Evolutionary conservation across 2,888 invertebrate genomes (phyloP).

Genomic region (Chrysolina oricalcia): DNA sequence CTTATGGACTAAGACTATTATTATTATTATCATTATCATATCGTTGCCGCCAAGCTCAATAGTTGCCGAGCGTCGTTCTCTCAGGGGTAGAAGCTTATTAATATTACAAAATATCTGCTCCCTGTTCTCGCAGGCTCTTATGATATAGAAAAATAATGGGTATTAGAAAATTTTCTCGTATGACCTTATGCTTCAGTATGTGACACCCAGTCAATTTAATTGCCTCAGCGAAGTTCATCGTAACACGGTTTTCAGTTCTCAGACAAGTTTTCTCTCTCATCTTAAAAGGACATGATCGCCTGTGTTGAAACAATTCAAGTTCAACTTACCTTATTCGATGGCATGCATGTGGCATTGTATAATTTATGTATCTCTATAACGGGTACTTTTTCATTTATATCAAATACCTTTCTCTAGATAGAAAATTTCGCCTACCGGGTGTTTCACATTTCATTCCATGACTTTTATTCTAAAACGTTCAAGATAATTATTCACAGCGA

Average conservation of each 20-base stretch:
- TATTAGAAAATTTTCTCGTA: no score
- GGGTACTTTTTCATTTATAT: constrained; percentile 5
- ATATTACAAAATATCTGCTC: no score
- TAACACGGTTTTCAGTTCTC: constrained; percentile 12
- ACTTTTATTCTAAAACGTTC: no score
- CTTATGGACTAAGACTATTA: no score
- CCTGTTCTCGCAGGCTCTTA: no score
- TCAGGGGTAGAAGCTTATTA: no score
- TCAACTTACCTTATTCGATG: constrained; percentile 20
- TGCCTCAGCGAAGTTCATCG: background rate
- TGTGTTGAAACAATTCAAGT: constrained; percentile 10
- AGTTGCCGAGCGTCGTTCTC: no score
- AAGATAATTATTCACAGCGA: no score
- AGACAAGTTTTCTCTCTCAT: constrained; percentile 13
- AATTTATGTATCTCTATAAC: constrained; percentile 10
- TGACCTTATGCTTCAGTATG: background rate
- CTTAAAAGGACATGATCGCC: background rate
- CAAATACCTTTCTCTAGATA: background rate
- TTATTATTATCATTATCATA: no score
- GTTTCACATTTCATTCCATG: background rate
- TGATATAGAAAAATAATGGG: no score
- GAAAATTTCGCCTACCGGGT: background rate
- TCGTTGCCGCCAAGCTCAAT: no score
- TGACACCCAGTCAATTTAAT: background rate
- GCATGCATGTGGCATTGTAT: background rate